These are phyloP conservation scores for Iphiclides podalirius DNA, from an alignment of 2,888 invertebrate species.

Conservation along the genomic window DNA sequence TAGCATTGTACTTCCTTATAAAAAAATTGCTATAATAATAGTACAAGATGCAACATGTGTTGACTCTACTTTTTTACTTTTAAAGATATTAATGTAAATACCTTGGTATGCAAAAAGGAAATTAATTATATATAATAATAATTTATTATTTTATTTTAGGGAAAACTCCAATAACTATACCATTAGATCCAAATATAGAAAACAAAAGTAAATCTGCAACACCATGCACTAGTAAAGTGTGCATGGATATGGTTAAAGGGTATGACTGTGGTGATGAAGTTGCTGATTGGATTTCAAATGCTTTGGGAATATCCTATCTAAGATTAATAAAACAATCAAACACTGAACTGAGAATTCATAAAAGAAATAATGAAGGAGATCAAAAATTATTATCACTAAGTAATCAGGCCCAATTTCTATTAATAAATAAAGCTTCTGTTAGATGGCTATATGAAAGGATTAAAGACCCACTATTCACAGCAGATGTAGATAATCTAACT, in stretches of 20 bases:
- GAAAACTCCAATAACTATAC: conserved; percentile 71
- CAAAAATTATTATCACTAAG: conserved; percentile 79
- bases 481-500: conserved; percentile 81
- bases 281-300: conserved; percentile 89
- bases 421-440: conserved; percentile 90
- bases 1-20: too few relatives aligned
- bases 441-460: conserved; percentile 84
- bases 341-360: conserved; percentile 51
- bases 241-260: conserved; percentile 88
- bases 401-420: conserved; percentile 92
- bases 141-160: conserved; percentile 61
- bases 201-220: conserved; percentile 47
- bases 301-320: conserved; percentile 84
- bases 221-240: conserved; percentile 90
- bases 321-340: conserved; percentile 83
- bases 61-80: too few relatives aligned
- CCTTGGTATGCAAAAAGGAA: too few relatives aligned
- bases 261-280: conserved; percentile 91
- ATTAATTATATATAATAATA: too few relatives aligned
- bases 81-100: too few relatives aligned
- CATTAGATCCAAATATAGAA: conserved; percentile 59
- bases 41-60: too few relatives aligned
- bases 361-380: conserved; percentile 47
- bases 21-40: too few relatives aligned
- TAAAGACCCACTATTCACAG: conserved; percentile 69